These are phyloP conservation scores for Myopa testacea DNA, from an alignment of 2,888 invertebrate genomes.

Conservation along the genomic window DNA sequence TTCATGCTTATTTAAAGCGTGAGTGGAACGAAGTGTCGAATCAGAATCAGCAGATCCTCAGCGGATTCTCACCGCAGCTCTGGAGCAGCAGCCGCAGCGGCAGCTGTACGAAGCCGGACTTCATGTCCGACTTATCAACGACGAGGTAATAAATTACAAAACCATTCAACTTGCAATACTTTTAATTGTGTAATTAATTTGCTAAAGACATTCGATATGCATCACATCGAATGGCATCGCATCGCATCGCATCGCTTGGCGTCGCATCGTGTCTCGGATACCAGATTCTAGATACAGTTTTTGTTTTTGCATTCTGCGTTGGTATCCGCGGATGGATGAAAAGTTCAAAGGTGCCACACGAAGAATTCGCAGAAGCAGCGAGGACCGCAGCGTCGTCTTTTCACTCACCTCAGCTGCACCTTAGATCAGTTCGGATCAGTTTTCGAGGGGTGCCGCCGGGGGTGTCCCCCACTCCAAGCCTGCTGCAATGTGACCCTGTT, in stretches of 20 bases:
- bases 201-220: slow-evolving; percentile 35
- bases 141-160: slow-evolving; percentile 36
- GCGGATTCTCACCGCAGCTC: slow-evolving; percentile 27
- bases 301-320: not conserved
- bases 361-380: not conserved
- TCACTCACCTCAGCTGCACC: not conserved
- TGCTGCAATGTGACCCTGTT: not conserved
- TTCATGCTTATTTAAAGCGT: slow-evolving; percentile 21
- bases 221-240: not conserved
- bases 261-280: not conserved
- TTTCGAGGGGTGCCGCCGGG: not conserved
- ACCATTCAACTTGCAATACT: slow-evolving; percentile 34
- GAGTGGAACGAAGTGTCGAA: slow-evolving; percentile 24
- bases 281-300: not conserved
- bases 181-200: slow-evolving; percentile 40
- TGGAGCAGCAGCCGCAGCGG: not conserved
- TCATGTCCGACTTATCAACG: slow-evolving; percentile 33
- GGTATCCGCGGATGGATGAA: not conserved
- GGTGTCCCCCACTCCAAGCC: not conserved
- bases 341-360: slow-evolving; percentile 17
- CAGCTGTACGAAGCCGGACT: slow-evolving; percentile 25
- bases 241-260: not conserved
- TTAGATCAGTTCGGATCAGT: not conserved
- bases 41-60: slow-evolving; percentile 17
- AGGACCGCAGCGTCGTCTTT: not conserved